These are phyloP conservation scores for Trissolcus basalis DNA, from an alignment of 1,140 invertebrate genomes.

Conservation along the genomic window DNA sequence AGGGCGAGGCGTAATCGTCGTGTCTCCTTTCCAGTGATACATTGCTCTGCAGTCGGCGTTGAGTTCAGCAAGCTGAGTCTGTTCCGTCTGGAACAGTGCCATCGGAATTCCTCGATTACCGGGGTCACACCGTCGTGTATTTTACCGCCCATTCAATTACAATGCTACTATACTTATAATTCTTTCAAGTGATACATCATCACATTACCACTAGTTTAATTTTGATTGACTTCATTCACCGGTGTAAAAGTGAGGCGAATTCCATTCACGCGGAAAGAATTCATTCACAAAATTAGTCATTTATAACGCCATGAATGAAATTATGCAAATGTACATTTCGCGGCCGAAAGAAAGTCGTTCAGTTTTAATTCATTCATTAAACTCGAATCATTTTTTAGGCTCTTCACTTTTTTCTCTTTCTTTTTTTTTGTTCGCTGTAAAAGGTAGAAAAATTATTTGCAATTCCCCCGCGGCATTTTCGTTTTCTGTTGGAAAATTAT, in stretches of 20 bases:
- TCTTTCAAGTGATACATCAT: slow-evolving; percentile 16
- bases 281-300: too few species aligned
- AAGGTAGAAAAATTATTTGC: too few species aligned
- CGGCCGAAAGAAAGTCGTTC: too few species aligned
- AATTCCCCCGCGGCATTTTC: too few species aligned
- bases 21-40: slow-evolving; percentile 51
- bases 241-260: not conserved
- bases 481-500: too few species aligned
- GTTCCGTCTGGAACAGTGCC: slow-evolving; percentile 46
- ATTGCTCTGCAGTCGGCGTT: slow-evolving; percentile 50
- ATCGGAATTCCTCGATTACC: slow-evolving; percentile 52
- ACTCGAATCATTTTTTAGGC: too few species aligned
- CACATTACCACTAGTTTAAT: slow-evolving; percentile 6
- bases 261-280: not conserved
- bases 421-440: too few species aligned
- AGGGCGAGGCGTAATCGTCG: slow-evolving; percentile 33
- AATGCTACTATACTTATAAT: slow-evolving; percentile 43
- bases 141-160: slow-evolving; percentile 45
- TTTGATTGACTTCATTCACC: slow-evolving; percentile 13
- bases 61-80: slow-evolving; percentile 47
- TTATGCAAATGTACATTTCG: too few species aligned
- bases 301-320: too few species aligned
- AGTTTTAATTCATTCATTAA: too few species aligned
- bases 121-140: slow-evolving; percentile 41
- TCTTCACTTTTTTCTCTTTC: too few species aligned